These are phyloP conservation scores for Stenodera caucasica DNA, from an alignment of 2,888 invertebrate genomes.

Conservation along the genomic window DNA sequence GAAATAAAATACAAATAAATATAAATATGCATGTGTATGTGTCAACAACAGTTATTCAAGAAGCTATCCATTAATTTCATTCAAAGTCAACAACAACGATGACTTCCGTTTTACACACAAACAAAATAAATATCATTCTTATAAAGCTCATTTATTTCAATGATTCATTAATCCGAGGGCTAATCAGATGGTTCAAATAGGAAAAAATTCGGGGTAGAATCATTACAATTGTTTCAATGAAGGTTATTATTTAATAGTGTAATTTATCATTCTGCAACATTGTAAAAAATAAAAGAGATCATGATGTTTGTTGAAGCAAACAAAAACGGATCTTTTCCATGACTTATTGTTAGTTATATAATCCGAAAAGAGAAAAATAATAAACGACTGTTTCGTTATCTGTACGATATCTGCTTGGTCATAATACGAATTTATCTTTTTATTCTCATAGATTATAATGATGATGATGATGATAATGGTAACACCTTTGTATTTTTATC, in stretches of 20 bases:
- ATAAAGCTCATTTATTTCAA: neutral
- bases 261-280: neutral
- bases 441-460: neutral
- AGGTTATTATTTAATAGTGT: constrained; percentile 2
- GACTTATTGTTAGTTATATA: too few species aligned
- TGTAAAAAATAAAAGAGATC: neutral
- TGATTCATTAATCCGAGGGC: neutral
- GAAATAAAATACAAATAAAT: too few species aligned
- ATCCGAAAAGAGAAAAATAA: too few species aligned
- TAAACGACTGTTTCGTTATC: neutral
- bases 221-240: neutral
- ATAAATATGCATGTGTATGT: constrained; percentile 1
- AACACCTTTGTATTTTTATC: neutral
- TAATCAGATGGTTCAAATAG: too few species aligned
- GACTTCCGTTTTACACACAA: neutral
- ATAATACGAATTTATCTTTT: neutral
- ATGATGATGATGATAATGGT: neutral
- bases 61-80: neutral
- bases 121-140: neutral
- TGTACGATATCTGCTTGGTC: neutral
- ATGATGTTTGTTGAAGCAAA: too few species aligned
- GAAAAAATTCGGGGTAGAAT: neutral
- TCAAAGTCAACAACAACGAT: neutral
- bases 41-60: constrained; percentile 1
- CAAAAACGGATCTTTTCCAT: too few species aligned